Percentiles rank a stretch among this genome's conserved stretches.
Conservation (phyloP, 2,113 vertebrate species). For the Chauna torquata region DNA sequence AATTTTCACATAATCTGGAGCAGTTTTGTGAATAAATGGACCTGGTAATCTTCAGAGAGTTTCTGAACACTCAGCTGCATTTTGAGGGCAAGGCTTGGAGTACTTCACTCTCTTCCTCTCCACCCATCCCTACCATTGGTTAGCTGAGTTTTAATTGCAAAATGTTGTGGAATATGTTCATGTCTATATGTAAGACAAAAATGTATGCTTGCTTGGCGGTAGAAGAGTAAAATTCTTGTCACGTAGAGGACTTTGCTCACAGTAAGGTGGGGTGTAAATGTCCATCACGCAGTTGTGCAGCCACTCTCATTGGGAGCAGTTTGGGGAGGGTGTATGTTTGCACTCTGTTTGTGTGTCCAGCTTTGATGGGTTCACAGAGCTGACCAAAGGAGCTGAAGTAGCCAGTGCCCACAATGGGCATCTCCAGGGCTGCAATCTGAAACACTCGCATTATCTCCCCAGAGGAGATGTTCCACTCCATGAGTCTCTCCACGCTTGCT, state of each 20-base stretch:
- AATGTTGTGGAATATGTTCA: not conserved
- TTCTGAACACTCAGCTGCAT: not conserved
- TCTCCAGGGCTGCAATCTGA: too few relatives aligned
- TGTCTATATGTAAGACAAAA: not conserved
- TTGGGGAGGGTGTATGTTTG: too few relatives aligned
- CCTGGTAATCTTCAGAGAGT: not conserved
- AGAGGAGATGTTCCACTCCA: too few relatives aligned
- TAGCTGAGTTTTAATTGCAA: not conserved
- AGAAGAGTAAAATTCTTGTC: not conserved
- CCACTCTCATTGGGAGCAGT: too few relatives aligned
- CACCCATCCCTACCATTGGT: not conserved
- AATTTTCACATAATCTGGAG: not conserved
- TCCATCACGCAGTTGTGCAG: too few relatives aligned
- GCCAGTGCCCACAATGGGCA: too few relatives aligned
- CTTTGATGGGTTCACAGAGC: too few relatives aligned
- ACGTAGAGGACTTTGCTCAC: not conserved
- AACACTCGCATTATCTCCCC: too few relatives aligned
- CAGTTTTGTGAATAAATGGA: not conserved
- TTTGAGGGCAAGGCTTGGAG: not conserved
- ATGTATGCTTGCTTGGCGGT: not conserved
- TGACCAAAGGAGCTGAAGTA: too few relatives aligned
- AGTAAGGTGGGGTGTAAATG: not conserved
- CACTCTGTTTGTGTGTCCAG: too few relatives aligned
- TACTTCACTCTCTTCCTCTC: not conserved
- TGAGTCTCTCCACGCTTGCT: too few relatives aligned